Base-by-base conservation (phyloP, 2,888 invertebrate species). In the Eretmocerus hayati region DNA sequence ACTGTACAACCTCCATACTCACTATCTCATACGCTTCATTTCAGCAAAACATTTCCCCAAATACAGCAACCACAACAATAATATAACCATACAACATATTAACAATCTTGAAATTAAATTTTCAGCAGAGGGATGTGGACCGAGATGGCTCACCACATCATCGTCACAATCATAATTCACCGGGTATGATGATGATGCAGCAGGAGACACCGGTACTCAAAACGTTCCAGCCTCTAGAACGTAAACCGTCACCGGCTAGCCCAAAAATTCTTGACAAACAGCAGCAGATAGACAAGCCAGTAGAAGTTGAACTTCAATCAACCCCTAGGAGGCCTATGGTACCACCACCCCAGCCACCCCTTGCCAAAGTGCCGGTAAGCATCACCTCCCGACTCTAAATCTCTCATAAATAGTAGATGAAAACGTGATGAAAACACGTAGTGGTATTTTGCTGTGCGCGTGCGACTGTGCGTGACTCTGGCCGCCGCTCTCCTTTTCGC, bases 341-440 rank as follows among this genome's bases (percentile, higher is more conserved):
- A 6, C 72, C 72, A 33, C 72, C 73, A 31, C 73, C 72, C 5
- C 73, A 72, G 26, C 72, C 70, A 50, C 70, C 72, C 26, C 63
- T 69, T 35, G 50, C 63, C 26, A 73, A 73, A 58, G 63, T 67
- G 50, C 67, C 71, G 15, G 72, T 72, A 56, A 60, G 68, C 61
- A 35, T 33, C 26, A n/a, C n/a, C n/a, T n/a, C n/a, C n/a, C 40
- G 32, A n/a, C n/a, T n/a, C n/a, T n/a, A n/a, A n/a, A n/a, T n/a
- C n/a, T n/a, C n/a, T n/a, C n/a, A n/a, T n/a, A n/a, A n/a, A n/a
- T n/a, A n/a, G n/a, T n/a, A n/a, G n/a, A n/a, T n/a, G n/a, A n/a
- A n/a, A n/a, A n/a, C n/a, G n/a, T n/a, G n/a, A n/a, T n/a, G n/a
- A n/a, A n/a, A n/a, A n/a, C n/a, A n/a, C n/a, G n/a, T n/a, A n/a